Evolutionary conservation across 2,888 invertebrate genomes (phyloP), one percentile per base, ranked within the genome.

Genomic region (Parnassius orleans): DNA sequence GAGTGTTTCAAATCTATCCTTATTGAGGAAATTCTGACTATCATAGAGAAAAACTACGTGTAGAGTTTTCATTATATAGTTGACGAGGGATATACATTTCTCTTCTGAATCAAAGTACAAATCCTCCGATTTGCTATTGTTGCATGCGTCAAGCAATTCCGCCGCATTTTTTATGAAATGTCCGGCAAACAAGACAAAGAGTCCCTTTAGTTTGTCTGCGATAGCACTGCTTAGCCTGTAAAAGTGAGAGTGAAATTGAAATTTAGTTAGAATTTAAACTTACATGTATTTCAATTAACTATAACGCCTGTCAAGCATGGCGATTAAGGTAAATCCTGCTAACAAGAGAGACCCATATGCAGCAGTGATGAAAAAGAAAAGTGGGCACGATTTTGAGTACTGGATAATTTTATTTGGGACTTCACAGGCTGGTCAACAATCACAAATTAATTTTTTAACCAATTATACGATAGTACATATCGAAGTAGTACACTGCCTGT

Each of bases 101-200:
- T 93, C 86, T 48, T 93, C 92, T 0, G 89, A 83, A 0, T 91
- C 84, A 60, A 93, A 94, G 74, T 91, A 93, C 0, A 93, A 69
- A 1, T 87, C 78, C 60, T 93, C 90, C 0, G 78, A 88, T 81
- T 95, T 93, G 11, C 91, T 87, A 2, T 84, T 86, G 80, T 97
- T 96, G 74, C 95, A 95, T 47, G 92, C 83, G 62, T 94, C 94
- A 12, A 97, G 85, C n/a, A 96, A 82, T 1, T 93, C 91, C 0
- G 97, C 95, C 0, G 97, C 95, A 80, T 98, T 96, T 74, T 95
- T 95, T 14, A 98, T 89, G 72, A 98, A 95, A 74, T 96, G 95
- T 0, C 95, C 95, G 54, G 98, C 97, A 64, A 98, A 98, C n/a
- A 97, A 87, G 0, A 96, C 95, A 81, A 98, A 98, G 0, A 99